Percentiles rank a stretch among this genome's conserved stretches.
phyloP scores from a whole-genome alignment of 2,113 vertebrate species.

The Poeciliopsis prolifica region DNA sequence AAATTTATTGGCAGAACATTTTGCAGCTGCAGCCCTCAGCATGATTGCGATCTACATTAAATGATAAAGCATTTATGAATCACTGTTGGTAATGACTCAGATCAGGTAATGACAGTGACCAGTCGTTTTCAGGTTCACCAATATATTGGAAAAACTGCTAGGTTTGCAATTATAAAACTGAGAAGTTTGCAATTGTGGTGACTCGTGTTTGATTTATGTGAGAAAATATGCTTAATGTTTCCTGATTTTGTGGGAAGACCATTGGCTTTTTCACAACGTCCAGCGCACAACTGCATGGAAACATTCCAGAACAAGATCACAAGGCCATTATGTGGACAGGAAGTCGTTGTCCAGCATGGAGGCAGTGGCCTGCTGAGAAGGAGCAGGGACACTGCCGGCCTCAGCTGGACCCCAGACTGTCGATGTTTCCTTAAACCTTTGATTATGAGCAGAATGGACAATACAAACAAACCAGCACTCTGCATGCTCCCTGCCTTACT shows the following conservation, averaged over 20 bases:
- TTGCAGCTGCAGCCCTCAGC: background rate
- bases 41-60: background rate
- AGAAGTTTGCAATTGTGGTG: background rate
- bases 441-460: conserved; percentile 51
- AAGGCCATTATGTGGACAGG: conserved; percentile 10
- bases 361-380: background rate
- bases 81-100: background rate
- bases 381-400: background rate
- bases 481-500: background rate
- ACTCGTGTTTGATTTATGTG: no score
- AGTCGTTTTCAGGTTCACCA: background rate
- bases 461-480: background rate
- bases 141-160: background rate
- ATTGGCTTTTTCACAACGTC: no score
- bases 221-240: no score
- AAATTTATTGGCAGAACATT: background rate
- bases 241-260: no score
- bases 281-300: background rate
- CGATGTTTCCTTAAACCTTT: conserved; percentile 54
- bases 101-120: background rate
- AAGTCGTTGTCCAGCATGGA: background rate
- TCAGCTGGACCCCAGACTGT: conserved; percentile 48
- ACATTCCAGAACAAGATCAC: background rate
- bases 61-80: background rate
- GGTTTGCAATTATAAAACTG: background rate